Percentiles rank a stretch among this genome's conserved stretches.
These are phyloP conservation scores for Drosophila neoperkinsi DNA, from an alignment of 2,888 invertebrate species.

Conservation along the genomic window DNA sequence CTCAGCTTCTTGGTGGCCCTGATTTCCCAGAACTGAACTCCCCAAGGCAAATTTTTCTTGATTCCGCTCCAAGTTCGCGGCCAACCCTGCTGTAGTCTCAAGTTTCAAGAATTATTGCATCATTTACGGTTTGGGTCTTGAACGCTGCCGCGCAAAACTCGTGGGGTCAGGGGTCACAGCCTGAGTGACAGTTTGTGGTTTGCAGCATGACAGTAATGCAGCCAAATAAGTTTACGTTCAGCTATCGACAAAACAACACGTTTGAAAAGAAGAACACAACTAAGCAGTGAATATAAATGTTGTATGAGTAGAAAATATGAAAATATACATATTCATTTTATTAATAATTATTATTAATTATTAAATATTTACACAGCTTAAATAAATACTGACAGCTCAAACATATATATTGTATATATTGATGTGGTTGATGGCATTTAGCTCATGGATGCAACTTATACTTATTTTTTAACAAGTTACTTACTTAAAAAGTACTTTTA, in stretches of 20 bases:
- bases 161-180: constrained; percentile 16
- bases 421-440: background rate
- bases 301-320: background rate
- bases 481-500: background rate
- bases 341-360: background rate
- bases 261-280: background rate
- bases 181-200: constrained; percentile 28
- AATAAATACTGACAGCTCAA: background rate
- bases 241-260: background rate
- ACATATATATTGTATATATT: background rate
- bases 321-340: background rate
- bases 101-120: constrained; percentile 52
- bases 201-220: constrained; percentile 40
- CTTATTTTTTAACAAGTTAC: background rate
- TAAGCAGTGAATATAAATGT: background rate
- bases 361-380: background rate
- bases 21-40: constrained; percentile 35
- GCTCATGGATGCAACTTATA: background rate
- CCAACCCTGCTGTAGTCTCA: constrained; percentile 21
- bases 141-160: background rate
- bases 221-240: background rate
- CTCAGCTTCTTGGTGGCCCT: constrained; percentile 32
- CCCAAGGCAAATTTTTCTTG: constrained; percentile 57
- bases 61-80: constrained; percentile 30
- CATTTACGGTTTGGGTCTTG: constrained; percentile 31